phyloP scores from a whole-genome alignment of 2,113 vertebrate genomes.

The Microtus richardsoni region DNA sequence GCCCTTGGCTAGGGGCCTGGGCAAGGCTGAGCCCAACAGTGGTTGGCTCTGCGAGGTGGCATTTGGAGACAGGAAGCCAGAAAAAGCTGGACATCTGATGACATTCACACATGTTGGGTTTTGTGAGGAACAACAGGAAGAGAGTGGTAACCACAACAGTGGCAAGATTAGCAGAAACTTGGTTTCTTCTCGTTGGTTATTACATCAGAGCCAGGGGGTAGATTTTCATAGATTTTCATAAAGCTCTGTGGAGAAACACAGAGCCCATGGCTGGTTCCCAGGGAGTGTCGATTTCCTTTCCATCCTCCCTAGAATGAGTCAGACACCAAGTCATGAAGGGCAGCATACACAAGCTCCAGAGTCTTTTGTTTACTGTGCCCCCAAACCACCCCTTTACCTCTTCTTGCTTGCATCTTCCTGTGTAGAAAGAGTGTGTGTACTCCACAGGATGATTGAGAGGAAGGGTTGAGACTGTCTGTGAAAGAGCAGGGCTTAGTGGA shows the following conservation, averaged over 20 bases:
- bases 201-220: neutral
- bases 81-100: neutral
- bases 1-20: neutral
- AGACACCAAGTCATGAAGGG: neutral
- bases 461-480: neutral
- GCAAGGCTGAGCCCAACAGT: neutral
- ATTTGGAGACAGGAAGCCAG: neutral
- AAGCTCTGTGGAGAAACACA: neutral
- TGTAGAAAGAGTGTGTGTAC: neutral
- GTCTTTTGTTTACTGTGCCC: neutral
- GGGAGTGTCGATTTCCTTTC: neutral
- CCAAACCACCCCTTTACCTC: neutral
- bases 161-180: neutral
- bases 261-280: neutral
- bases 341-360: neutral
- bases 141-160: neutral
- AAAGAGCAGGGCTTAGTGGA: neutral
- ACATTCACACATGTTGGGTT: neutral
- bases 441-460: neutral
- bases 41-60: neutral
- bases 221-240: neutral
- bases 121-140: neutral
- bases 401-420: neutral
- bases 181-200: neutral
- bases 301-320: neutral